A percentile compares a stretch with the other conserved stretches of the same genome.
phyloP scores from a whole-genome alignment of 2,113 vertebrate genomes.

The Elachura formosa region DNA sequence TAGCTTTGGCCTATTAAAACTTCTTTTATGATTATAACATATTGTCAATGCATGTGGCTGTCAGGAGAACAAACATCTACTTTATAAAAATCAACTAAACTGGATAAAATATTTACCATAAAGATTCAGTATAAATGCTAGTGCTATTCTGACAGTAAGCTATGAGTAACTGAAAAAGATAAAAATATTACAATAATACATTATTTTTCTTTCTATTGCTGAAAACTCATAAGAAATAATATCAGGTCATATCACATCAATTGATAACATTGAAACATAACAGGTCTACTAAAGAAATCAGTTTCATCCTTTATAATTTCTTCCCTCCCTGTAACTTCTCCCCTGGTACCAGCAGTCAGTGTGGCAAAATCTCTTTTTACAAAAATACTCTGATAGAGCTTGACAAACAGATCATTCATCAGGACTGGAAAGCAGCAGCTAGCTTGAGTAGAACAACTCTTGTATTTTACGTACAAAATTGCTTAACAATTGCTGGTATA shows the following conservation, averaged over 20 bases:
- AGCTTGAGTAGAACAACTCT: not conserved
- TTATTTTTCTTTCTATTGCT: not conserved
- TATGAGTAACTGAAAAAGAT: not conserved
- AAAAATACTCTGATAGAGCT: not conserved
- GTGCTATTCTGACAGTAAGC: not conserved
- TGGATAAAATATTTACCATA: not conserved
- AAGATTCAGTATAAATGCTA: not conserved
- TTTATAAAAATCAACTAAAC: not conserved
- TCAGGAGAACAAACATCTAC: not conserved
- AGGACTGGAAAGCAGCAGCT: not conserved
- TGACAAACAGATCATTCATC: not conserved
- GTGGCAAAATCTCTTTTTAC: not conserved
- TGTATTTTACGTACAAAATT: accelerated
- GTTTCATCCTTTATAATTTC: not conserved
- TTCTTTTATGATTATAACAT: not conserved
- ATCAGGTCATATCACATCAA: not conserved
- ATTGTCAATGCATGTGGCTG: not conserved
- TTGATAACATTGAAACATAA: not conserved
- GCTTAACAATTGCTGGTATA: not conserved
- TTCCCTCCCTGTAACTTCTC: not conserved
- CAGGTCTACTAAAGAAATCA: not conserved
- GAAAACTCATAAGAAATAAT: not conserved
- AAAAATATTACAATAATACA: not conserved
- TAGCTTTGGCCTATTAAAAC: not conserved
- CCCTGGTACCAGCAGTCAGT: not conserved